phyloP scores from a whole-genome alignment of 2,113 vertebrate genomes.

The Semnopithecus entellus region DNA sequence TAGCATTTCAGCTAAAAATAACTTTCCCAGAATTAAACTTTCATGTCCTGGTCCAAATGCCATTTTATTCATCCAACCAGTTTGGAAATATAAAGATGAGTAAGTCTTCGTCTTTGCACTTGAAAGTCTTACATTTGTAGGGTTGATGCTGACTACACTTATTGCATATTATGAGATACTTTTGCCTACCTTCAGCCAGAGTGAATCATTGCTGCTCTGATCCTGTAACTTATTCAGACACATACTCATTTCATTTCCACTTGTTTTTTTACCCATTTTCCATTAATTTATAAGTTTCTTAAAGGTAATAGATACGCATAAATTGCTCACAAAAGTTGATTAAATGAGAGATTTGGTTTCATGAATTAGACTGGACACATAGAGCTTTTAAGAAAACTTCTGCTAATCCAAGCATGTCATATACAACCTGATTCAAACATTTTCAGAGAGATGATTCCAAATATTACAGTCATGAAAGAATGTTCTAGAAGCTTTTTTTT shows the following conservation, averaged over 20 bases:
- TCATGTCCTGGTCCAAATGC: neutral
- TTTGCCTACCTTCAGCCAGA: neutral
- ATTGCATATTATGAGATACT: neutral
- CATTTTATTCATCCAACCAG: neutral
- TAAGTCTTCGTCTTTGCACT: neutral
- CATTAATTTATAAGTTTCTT: neutral
- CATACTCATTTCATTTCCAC: neutral
- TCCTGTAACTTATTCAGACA: neutral
- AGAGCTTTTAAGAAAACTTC: neutral
- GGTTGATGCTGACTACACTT: neutral
- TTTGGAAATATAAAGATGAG: neutral
- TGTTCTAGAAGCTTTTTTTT: neutral
- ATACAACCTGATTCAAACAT: neutral
- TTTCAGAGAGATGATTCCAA: neutral
- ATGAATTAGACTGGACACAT: neutral
- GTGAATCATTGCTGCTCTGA: neutral
- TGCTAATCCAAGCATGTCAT: neutral
- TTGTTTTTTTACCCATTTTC: neutral
- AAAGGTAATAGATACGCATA: neutral
- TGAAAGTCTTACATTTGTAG: neutral
- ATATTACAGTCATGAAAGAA: neutral
- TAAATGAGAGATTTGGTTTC: neutral
- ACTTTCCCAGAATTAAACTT: neutral
- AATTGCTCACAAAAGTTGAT: neutral
- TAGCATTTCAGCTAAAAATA: slow-evolving; percentile 7